Conservation (phyloP, 2,888 invertebrate species). For the Microdon myrmicae region DNA sequence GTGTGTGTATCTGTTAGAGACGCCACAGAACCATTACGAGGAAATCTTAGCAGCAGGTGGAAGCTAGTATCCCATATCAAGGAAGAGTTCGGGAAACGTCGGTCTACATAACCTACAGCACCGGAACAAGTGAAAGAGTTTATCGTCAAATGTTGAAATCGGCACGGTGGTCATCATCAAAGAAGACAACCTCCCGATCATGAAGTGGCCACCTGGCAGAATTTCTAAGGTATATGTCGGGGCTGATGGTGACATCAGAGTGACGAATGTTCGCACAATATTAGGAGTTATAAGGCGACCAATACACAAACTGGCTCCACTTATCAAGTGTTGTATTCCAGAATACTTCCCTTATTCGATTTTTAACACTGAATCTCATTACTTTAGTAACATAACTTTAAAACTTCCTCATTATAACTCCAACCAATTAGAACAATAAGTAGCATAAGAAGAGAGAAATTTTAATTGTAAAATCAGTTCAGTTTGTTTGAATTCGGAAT, state of each 20-base stretch:
- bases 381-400: no score
- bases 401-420: no score
- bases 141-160: not conserved
- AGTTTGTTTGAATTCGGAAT: no score
- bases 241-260: not conserved
- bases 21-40: not conserved
- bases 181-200: not conserved
- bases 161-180: slow-evolving; percentile 10
- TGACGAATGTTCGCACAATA: slow-evolving; percentile 1
- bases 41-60: slow-evolving; percentile 4
- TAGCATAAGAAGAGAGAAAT: no score
- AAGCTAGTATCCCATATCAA: no score
- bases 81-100: not conserved
- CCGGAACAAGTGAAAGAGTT: no score
- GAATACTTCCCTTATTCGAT: no score
- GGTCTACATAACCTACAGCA: not conserved
- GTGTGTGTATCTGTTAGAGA: no score
- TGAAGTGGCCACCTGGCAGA: not conserved
- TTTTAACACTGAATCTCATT: no score
- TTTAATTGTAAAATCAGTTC: no score
- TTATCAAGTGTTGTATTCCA: no score
- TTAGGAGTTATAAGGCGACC: not conserved
- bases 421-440: no score
- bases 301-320: slow-evolving; percentile 8
- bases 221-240: not conserved